A percentile compares a stretch with the other conserved stretches of the same genome.
phyloP scores from a whole-genome alignment of 2,888 invertebrate species.

The Psylliodes chrysocephalus region DNA sequence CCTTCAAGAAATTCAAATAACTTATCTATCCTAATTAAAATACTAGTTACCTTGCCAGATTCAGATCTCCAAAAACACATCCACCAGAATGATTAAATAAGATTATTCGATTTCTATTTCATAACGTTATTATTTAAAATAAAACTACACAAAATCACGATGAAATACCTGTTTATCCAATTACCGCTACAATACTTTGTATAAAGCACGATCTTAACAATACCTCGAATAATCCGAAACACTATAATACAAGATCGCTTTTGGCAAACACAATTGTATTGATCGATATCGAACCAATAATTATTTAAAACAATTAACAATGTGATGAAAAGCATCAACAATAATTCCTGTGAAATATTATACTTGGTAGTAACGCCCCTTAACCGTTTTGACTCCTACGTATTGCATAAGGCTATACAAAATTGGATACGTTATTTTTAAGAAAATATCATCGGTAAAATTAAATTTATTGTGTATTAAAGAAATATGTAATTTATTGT shows the following conservation, averaged over 20 bases:
- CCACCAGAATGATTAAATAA: no score
- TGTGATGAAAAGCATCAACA: slow-evolving; percentile 9
- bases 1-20: no score
- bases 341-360: slow-evolving; percentile 32
- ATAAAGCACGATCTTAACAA: background rate
- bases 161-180: background rate
- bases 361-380: slow-evolving; percentile 28
- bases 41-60: no score
- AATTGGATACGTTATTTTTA: background rate
- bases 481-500: no score
- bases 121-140: no score
- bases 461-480: background rate
- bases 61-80: no score
- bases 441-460: background rate
- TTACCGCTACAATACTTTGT: background rate
- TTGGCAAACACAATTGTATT: slow-evolving; percentile 24
- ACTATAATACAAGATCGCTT: background rate
- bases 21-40: no score
- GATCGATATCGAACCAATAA: slow-evolving; percentile 26
- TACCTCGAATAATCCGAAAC: background rate
- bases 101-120: no score
- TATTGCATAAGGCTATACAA: slow-evolving; percentile 4
- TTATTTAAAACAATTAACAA: slow-evolving; percentile 25
- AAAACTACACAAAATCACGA: no score
- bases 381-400: slow-evolving; percentile 21